phyloP scores from a whole-genome alignment of 2,888 invertebrate species.

The Lomographa bimaculata region DNA sequence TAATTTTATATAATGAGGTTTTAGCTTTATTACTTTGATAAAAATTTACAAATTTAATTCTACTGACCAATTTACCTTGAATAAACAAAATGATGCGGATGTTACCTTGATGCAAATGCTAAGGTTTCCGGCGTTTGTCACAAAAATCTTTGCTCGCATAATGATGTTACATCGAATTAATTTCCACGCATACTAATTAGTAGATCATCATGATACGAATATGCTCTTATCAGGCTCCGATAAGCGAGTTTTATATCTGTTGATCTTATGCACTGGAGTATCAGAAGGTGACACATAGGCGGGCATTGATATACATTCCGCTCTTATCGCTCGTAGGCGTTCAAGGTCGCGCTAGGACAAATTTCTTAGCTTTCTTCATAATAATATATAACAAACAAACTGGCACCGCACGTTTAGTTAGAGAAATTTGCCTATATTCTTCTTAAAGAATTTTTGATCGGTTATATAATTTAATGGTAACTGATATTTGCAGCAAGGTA shows the following conservation, averaged over 20 bases:
- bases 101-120: constrained; percentile 11
- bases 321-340: constrained; percentile 37
- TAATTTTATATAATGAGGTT: too few species aligned
- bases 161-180: constrained; percentile 2
- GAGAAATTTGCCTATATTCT: too few species aligned
- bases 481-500: too few species aligned
- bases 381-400: too few species aligned
- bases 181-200: constrained; percentile 4
- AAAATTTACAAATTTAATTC: too few species aligned
- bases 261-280: constrained; percentile 57
- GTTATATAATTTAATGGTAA: too few species aligned
- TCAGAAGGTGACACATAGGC: constrained; percentile 45
- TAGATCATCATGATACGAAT: constrained; percentile 2
- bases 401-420: too few species aligned
- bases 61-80: too few species aligned
- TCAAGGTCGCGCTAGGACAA: constrained; percentile 51
- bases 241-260: constrained; percentile 50
- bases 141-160: constrained; percentile 9
- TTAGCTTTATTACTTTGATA: too few species aligned
- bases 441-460: too few species aligned
- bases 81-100: constrained; percentile 4
- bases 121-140: constrained; percentile 7
- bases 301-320: constrained; percentile 32
- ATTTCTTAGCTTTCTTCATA: background rate
- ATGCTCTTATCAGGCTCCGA: constrained; percentile 24